Percentiles rank a stretch among this genome's conserved stretches.
phyloP scores from a whole-genome alignment of 2,797 vertebrate genomes.

The Tinamus major region DNA sequence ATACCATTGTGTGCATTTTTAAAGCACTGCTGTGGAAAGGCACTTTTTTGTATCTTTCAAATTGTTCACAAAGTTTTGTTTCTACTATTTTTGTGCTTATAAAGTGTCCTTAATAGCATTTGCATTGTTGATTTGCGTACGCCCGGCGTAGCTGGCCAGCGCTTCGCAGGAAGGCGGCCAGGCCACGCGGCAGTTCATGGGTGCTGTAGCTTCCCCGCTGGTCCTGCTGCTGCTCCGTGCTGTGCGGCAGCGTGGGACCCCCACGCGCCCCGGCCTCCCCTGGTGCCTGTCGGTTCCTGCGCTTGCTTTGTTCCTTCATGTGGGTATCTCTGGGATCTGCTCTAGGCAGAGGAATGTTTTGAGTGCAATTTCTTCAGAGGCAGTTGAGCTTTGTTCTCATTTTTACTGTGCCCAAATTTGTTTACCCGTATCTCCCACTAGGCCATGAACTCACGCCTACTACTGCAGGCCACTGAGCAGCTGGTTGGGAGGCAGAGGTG shows the following conservation, averaged over 20 bases:
- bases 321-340: not conserved
- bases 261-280: not conserved
- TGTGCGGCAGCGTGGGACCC: not conserved
- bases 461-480: not conserved
- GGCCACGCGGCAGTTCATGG: not conserved
- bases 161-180: not conserved
- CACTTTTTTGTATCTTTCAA: constrained; percentile 71
- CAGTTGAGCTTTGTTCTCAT: not conserved
- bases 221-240: constrained; percentile 2
- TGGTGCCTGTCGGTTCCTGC: not conserved
- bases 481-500: not conserved
- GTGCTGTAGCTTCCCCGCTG: constrained; percentile 27
- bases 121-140: constrained; percentile 50
- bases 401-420: constrained; percentile 1
- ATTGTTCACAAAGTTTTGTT: constrained; percentile 61
- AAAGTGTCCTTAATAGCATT: constrained; percentile 75
- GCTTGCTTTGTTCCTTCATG: not conserved
- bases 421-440: not conserved
- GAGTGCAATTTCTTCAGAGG: constrained; percentile 27
- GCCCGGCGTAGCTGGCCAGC: not conserved
- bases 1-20: constrained; percentile 73
- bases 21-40: constrained; percentile 70
- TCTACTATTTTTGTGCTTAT: constrained; percentile 67
- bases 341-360: not conserved
- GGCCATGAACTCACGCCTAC: not conserved